phyloP scores from a whole-genome alignment of 2,113 vertebrate genomes.

The Rhinopithecus roxellana region DNA sequence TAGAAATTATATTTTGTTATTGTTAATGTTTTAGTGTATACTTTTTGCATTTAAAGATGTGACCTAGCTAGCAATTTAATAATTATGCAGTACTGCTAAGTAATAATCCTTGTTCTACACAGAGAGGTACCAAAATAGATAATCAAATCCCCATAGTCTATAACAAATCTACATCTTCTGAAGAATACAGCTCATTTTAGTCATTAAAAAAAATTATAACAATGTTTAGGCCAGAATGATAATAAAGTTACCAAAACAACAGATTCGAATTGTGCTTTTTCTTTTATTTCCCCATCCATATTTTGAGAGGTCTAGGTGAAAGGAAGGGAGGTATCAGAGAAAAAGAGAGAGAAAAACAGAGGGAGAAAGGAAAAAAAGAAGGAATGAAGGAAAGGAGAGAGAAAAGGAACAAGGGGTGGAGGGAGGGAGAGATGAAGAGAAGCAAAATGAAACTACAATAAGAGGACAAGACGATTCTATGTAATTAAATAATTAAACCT shows the following conservation, averaged over 20 bases:
- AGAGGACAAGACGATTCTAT: not conserved
- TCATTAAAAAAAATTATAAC: not conserved
- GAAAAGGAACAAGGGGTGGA: not conserved
- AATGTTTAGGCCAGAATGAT: not conserved
- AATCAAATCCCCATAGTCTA: not conserved
- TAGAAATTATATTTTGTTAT: not conserved
- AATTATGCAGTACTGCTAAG: not conserved
- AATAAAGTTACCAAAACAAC: not conserved
- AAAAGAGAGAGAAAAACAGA: not conserved
- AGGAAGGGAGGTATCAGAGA: not conserved
- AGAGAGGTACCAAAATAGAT: not conserved
- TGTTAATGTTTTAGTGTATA: not conserved
- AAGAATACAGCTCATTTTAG: not conserved
- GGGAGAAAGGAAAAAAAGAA: not conserved
- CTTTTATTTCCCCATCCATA: not conserved
- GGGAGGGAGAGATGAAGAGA: too few relatives aligned
- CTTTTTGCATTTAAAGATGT: not conserved
- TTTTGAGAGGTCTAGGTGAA: not conserved
- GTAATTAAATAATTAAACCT: not conserved
- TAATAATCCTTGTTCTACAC: not conserved
- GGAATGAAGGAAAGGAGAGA: fast-evolving
- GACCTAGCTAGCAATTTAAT: not conserved
- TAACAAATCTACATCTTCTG: not conserved
- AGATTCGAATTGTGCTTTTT: not conserved
- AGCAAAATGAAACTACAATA: not conserved